Base-by-base conservation (phyloP, 2,888 invertebrate genomes). In the Eupithecia subfuscata region DNA sequence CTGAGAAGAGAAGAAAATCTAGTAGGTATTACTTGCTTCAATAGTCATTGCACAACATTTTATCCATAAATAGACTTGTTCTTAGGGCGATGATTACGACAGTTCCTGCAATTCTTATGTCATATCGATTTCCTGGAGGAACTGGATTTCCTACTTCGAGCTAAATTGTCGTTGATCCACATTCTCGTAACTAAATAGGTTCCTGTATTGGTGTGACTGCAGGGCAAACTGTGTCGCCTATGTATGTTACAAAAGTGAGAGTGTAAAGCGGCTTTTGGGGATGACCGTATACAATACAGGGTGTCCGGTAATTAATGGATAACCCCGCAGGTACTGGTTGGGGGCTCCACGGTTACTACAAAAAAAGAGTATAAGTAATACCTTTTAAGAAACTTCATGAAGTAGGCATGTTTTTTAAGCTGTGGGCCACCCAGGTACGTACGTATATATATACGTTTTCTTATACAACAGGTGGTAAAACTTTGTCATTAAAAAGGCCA, bases 41-140 rank as follows among this genome's bases (percentile, higher is more conserved):
- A 80, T 80, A 72, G 75, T 70, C 77, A 82, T 84, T 86, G 81
- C 86, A 85, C 82, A 86, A 87, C 82, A 76, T 81, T 81, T 81
- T 77, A 78, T 78, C 5, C 65, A n/a, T 37, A 40, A 40, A 80
- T 80, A 78, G 80, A 81, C 74, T 71, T 72, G 69, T 79, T 77
- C 82, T 80, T 80, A 77, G 81, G 75, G 78, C 73, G 68, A 78
- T 80, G 79, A 81, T 82, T 82, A 80, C 81, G 74, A 78, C 69
- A 72, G 79, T 84, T 85, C 82, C 84, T 82, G 79, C 80, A 82
- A 71, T 68, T 45, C 69, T 87, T 84, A 85, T 81, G 80, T 83
- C 83, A 84, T 77, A 74, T 72, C 64, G 76, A 79, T 77, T 80
- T 82, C 79, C 77, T 84, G 71, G 64, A 79, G 78, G 76, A 81